These are phyloP conservation scores for Heliconius hewitsoni DNA, from an alignment of 1,140 invertebrate species.

Conservation along the genomic window DNA sequence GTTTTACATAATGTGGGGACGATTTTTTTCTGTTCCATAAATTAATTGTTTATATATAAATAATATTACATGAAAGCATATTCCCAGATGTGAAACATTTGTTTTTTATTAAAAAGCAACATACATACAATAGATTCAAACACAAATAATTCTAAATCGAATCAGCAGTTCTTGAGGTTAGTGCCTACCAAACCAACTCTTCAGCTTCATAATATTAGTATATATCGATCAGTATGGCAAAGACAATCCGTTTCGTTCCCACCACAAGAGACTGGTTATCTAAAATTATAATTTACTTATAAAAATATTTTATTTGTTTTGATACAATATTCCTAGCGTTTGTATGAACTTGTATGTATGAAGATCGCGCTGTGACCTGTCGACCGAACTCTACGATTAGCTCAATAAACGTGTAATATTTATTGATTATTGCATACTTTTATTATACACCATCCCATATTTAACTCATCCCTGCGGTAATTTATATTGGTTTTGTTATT, in stretches of 20 bases:
- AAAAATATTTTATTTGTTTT: background rate
- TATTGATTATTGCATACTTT: conserved; percentile 52
- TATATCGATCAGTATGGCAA: background rate
- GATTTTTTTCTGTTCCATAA: background rate
- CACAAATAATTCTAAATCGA: too few relatives aligned
- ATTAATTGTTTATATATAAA: too few relatives aligned
- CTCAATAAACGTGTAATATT: conserved; percentile 71
- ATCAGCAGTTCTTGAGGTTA: too few relatives aligned
- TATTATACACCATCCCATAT: conserved; percentile 4
- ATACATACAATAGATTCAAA: too few relatives aligned
- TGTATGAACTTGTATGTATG: background rate
- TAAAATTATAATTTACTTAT: background rate
- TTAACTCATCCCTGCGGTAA: background rate
- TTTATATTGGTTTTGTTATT: too few relatives aligned
- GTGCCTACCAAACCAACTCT: too few relatives aligned
- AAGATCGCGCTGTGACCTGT: background rate
- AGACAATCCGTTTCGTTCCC: conserved; percentile 28
- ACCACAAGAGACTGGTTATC: conserved; percentile 31
- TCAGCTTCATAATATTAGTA: background rate
- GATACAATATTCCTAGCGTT: background rate
- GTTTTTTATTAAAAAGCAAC: too few relatives aligned
- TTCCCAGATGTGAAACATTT: too few relatives aligned
- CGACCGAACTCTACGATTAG: conserved; percentile 44
- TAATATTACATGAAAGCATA: too few relatives aligned
- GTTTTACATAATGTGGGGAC: background rate